Percentiles rank a stretch among this genome's conserved stretches.
Conservation (phyloP, 2,888 invertebrate genomes). For the Baronia brevicornis region DNA sequence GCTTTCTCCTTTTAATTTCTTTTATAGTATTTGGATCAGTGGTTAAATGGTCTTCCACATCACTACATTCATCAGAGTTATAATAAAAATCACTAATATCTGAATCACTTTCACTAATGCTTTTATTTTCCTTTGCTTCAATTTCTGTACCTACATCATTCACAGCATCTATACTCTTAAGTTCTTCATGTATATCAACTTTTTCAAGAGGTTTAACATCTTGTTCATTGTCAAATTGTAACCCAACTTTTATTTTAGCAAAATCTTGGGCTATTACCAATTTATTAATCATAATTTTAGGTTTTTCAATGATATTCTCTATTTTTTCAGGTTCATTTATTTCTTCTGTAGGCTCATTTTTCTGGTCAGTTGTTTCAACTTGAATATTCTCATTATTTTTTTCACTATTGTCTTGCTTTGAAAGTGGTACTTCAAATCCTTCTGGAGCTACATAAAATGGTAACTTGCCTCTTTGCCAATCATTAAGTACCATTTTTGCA, state of each 20-base stretch:
- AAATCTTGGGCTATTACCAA: constrained; percentile 85
- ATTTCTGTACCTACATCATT: constrained; percentile 36
- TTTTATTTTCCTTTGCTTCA: constrained; percentile 27
- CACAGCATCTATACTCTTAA: constrained; percentile 62
- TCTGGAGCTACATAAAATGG: constrained; percentile 95
- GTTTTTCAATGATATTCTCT: constrained; percentile 36
- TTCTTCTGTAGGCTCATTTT: constrained; percentile 29
- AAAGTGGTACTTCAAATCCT: constrained; percentile 82
- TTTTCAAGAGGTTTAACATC: constrained; percentile 77
- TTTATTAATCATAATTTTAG: constrained; percentile 51
- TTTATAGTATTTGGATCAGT: constrained; percentile 60
- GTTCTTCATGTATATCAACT: constrained; percentile 54
- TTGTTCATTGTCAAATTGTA: constrained; percentile 80
- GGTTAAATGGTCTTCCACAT: constrained; percentile 68
- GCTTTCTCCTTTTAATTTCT: constrained; percentile 61
- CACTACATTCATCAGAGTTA: constrained; percentile 77
- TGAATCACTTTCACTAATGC: constrained; percentile 61
- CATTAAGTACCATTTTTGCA: constrained; percentile 96
- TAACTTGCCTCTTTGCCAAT: constrained; percentile 98
- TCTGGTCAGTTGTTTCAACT: constrained; percentile 33
- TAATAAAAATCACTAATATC: constrained; percentile 81
- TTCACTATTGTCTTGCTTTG: constrained; percentile 37
- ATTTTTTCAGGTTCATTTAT: constrained; percentile 38
- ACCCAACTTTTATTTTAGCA: constrained; percentile 84
- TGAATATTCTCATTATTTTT: constrained; percentile 20